Conservation (phyloP, 92 coral and sea anemone genomes). For the Anthopleura xanthogrammica region DNA sequence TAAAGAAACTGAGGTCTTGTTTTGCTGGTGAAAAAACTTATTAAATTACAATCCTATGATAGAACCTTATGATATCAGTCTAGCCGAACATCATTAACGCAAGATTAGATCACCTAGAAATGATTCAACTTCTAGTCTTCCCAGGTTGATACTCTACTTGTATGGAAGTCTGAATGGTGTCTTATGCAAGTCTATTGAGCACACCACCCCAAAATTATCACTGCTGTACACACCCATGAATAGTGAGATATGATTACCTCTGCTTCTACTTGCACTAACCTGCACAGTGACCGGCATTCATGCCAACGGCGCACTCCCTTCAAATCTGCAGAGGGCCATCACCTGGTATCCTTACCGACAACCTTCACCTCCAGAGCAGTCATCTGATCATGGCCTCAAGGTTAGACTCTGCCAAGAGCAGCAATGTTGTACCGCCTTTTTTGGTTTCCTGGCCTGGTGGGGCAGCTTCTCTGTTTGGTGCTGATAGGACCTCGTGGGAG, state of each 20-base stretch:
- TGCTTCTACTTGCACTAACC: neutral
- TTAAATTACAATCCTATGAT: constrained; percentile 29
- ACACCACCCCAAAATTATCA: neutral
- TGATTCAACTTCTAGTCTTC: neutral
- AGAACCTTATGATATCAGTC: constrained; percentile 27
- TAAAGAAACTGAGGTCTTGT: constrained; percentile 28
- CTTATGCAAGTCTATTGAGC: constrained; percentile 2
- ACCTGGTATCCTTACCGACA: neutral
- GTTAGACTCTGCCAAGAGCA: neutral
- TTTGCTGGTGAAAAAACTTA: constrained; percentile 40
- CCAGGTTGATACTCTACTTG: neutral
- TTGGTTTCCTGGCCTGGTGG: neutral
- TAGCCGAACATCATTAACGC: constrained; percentile 16
- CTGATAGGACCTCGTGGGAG: constrained; percentile 4
- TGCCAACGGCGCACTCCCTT: neutral
- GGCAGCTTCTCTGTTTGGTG: constrained; percentile 1
- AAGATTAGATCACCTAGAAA: constrained; percentile 4
- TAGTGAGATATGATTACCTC: neutral
- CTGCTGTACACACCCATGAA: neutral
- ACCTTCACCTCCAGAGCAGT: neutral
- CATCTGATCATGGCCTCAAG: neutral
- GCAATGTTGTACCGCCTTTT: neutral
- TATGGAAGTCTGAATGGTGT: neutral
- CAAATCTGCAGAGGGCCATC: neutral
- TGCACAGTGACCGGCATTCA: neutral